Percentiles rank a stretch among this genome's conserved stretches.
Conservation (phyloP, 2,113 vertebrate genomes). For the Willisornis vidua region DNA sequence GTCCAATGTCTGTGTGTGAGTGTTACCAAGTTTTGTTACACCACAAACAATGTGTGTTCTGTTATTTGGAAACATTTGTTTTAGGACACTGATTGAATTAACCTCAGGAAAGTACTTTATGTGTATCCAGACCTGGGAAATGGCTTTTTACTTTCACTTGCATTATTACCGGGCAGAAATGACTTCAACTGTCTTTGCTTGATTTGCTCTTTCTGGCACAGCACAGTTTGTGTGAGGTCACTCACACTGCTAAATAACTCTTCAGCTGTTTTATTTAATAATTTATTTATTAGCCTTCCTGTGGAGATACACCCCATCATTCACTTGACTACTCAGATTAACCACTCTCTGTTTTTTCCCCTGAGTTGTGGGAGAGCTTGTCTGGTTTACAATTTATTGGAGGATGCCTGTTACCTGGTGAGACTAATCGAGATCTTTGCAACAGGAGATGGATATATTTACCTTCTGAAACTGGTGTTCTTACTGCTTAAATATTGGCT, state of each 20-base stretch:
- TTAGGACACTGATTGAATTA: not conserved
- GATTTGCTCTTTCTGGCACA: not conserved
- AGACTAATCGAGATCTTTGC: not conserved
- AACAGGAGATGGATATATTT: not conserved
- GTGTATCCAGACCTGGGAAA: not conserved
- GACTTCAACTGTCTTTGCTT: not conserved
- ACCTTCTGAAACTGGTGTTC: not conserved
- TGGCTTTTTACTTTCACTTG: not conserved
- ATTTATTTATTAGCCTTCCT: not conserved
- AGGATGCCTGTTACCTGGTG: not conserved
- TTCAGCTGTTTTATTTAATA: not conserved
- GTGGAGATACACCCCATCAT: too few species aligned
- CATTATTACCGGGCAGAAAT: not conserved
- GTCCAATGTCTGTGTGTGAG: not conserved
- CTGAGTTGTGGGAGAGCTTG: not conserved
- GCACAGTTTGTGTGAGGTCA: not conserved
- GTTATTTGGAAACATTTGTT: not conserved
- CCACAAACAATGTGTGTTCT: not conserved
- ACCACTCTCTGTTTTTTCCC: not conserved
- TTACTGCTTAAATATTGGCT: not conserved
- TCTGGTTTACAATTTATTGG: not conserved
- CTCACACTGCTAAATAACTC: not conserved
- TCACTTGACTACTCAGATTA: not conserved
- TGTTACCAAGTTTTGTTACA: rapidly evolving
- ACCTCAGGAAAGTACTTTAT: not conserved